Evolutionary conservation across 2,113 vertebrate genomes (phyloP).

Genomic region (Xerus inauris): DNA sequence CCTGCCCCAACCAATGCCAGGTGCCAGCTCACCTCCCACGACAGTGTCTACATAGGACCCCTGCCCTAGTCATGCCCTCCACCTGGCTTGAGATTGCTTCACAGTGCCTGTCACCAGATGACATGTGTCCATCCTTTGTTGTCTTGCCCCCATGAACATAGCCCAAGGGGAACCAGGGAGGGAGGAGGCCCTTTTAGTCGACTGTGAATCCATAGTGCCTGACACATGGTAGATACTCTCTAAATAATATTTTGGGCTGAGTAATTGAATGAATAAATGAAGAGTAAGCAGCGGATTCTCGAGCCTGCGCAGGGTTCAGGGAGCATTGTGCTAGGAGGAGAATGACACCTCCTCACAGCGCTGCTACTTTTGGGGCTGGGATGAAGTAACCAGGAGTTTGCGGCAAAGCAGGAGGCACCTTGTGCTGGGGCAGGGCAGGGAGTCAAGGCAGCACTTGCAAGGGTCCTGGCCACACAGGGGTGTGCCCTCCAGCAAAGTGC

Average conservation of each 20-base stretch:
- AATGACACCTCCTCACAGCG: too few relatives aligned
- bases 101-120: fast-evolving
- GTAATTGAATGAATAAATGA: background rate
- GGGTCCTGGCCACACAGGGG: fast-evolving
- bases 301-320: background rate
- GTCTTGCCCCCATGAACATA: background rate
- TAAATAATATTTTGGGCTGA: background rate
- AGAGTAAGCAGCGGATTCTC: background rate
- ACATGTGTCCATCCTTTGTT: background rate
- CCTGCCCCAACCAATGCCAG: fast-evolving
- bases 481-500: background rate
- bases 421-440: too few relatives aligned
- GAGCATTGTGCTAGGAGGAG: background rate
- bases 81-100: background rate
- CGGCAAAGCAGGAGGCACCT: background rate
- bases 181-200: background rate
- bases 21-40: background rate
- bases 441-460: background rate
- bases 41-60: fast-evolving
- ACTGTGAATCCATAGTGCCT: background rate
- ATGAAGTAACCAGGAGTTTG: fast-evolving
- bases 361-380: fast-evolving
- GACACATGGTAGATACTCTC: too few relatives aligned
- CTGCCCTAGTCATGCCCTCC: too few relatives aligned
- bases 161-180: too few relatives aligned